Conservation (phyloP, 2,888 invertebrate genomes). For the Cartodere bifasciata region DNA sequence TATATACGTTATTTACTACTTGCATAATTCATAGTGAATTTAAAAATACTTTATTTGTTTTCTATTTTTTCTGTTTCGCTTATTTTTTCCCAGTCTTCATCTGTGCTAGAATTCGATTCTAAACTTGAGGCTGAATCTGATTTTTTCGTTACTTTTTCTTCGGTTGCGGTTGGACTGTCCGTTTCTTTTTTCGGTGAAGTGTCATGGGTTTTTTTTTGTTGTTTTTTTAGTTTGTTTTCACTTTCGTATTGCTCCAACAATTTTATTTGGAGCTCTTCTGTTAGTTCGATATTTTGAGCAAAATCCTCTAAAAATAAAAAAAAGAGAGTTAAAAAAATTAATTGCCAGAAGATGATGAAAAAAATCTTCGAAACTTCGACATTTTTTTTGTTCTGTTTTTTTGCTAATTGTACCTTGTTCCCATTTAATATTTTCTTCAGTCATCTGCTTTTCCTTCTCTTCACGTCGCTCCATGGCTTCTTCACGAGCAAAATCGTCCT, state of each 20-base stretch:
- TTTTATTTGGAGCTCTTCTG: constrained; percentile 57
- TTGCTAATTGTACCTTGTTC: constrained; percentile 32
- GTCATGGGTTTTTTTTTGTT: constrained; percentile 17
- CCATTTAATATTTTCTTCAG: constrained; percentile 36
- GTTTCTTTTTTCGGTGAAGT: constrained; percentile 10
- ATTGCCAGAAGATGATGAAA: neutral
- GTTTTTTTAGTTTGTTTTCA: constrained; percentile 34
- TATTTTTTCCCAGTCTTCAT: constrained; percentile 37
- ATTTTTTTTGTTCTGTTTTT: neutral
- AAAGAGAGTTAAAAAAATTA: constrained; percentile 2
- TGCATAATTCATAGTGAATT: constrained; percentile 11
- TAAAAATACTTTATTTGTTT: constrained; percentile 4
- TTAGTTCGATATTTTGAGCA: constrained; percentile 49
- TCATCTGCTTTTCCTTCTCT: constrained; percentile 36
- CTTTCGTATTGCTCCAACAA: constrained; percentile 55
- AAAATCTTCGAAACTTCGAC: too few relatives aligned
- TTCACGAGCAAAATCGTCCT: constrained; percentile 58
- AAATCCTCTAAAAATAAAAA: constrained; percentile 45
- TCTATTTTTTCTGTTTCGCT: constrained; percentile 27
- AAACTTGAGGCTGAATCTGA: constrained; percentile 24
- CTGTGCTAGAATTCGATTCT: constrained; percentile 30
- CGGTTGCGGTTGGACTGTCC: constrained; percentile 12
- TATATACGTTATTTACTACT: constrained; percentile 7
- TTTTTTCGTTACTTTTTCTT: constrained; percentile 18
- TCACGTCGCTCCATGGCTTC: constrained; percentile 42